Percentiles rank a stretch among this genome's conserved stretches.
Conservation (phyloP, 1,140 invertebrate species). For the Phthorimaea operculella region DNA sequence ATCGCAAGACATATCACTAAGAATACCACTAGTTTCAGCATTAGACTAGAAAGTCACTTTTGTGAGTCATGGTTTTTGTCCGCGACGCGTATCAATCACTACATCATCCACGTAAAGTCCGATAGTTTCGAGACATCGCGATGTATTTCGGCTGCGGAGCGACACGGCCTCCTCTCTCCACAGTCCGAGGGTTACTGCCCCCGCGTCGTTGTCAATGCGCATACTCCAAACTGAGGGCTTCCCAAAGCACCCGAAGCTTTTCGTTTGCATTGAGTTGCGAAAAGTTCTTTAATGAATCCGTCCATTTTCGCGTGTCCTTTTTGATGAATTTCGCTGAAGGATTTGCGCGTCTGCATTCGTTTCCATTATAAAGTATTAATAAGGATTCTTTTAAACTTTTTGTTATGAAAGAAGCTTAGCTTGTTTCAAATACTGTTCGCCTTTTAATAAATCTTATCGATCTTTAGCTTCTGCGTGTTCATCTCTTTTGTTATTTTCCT, state of each 20-base stretch:
- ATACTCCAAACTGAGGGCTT: slow-evolving; percentile 42
- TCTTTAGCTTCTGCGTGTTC: too few relatives aligned
- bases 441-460: too few relatives aligned
- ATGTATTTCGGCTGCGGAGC: slow-evolving; percentile 31
- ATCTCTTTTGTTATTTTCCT: too few relatives aligned
- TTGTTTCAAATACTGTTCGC: too few relatives aligned
- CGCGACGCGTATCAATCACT: too few relatives aligned
- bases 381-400: too few relatives aligned
- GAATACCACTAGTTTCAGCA: slow-evolving; percentile 12
- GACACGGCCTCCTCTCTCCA: slow-evolving; percentile 48
- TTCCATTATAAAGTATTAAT: too few relatives aligned
- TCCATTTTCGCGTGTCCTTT: neutral
- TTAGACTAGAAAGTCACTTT: slow-evolving; percentile 8
- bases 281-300: slow-evolving; percentile 1
- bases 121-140: slow-evolving; percentile 43
- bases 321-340: neutral
- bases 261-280: slow-evolving; percentile 8
- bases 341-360: too few relatives aligned
- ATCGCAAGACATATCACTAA: too few relatives aligned
- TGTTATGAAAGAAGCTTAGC: too few relatives aligned
- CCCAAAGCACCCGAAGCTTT: slow-evolving; percentile 32
- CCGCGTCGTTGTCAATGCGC: slow-evolving; percentile 56
- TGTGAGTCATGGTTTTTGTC: neutral
- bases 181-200: slow-evolving; percentile 51
- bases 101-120: neutral